These are phyloP conservation scores for Oreochromis tanganicae DNA, from an alignment of 2,113 vertebrate genomes.

Conservation along the genomic window DNA sequence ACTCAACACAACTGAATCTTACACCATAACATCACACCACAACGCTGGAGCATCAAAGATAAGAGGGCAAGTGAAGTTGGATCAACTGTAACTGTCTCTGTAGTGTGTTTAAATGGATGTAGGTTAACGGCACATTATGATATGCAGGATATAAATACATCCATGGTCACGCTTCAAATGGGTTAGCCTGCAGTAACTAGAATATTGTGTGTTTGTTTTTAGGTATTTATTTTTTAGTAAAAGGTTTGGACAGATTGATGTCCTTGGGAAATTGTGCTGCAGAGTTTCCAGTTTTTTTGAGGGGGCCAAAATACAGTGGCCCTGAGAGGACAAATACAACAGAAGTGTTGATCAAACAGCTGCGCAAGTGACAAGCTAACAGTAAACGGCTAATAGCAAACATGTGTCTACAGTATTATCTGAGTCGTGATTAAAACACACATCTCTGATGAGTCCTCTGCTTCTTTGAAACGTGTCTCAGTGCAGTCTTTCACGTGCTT, in stretches of 20 bases:
- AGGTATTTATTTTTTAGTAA: background rate
- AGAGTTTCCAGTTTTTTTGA: background rate
- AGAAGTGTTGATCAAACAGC: background rate
- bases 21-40: slow-evolving; percentile 13
- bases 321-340: background rate
- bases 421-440: background rate
- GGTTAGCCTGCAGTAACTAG: background rate
- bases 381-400: background rate
- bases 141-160: background rate
- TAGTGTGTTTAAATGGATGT: background rate
- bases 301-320: background rate
- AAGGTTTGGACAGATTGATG: background rate
- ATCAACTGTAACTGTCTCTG: background rate
- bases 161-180: background rate
- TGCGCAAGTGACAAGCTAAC: background rate
- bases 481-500: background rate
- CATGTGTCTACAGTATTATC: background rate
- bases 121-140: background rate
- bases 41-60: background rate
- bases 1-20: background rate
- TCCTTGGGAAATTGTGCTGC: background rate
- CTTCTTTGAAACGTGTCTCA: background rate
- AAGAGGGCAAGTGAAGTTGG: background rate
- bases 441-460: background rate
- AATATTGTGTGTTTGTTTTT: background rate